These are phyloP conservation scores for Anisognathus igniventris DNA, from an alignment of 2,797 vertebrate species.

Conservation along the genomic window DNA sequence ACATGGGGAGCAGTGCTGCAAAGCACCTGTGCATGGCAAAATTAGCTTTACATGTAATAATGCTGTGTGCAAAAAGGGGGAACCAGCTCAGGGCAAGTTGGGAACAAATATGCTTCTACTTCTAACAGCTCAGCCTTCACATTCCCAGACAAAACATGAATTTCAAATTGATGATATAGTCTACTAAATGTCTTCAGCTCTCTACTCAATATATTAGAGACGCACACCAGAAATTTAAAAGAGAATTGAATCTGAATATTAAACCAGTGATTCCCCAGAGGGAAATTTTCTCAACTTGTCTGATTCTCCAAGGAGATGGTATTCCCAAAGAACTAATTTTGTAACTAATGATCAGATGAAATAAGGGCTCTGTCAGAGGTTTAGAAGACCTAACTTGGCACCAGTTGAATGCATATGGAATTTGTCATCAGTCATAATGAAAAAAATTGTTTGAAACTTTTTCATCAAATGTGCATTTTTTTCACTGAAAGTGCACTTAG, in stretches of 20 bases:
- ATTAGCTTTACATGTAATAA: rapidly evolving
- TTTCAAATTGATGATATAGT: neutral
- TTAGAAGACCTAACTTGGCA: neutral
- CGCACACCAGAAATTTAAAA: neutral
- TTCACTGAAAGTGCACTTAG: neutral
- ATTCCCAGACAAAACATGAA: neutral
- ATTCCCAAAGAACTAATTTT: constrained; percentile 40
- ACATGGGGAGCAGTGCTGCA: rapidly evolving
- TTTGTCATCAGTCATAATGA: neutral
- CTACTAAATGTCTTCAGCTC: neutral
- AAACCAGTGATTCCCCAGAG: neutral
- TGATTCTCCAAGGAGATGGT: constrained; percentile 11
- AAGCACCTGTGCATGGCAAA: neutral
- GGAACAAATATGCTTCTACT: neutral
- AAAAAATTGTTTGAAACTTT: neutral
- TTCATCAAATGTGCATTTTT: neutral
- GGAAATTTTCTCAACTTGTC: constrained; percentile 7
- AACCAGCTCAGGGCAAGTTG: rapidly evolving
- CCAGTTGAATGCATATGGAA: neutral
- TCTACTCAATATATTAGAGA: neutral
- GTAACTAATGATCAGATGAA: constrained; percentile 10
- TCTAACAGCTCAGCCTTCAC: neutral
- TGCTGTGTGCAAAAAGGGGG: rapidly evolving
- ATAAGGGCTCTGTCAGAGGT: neutral
- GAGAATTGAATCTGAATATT: neutral